phyloP scores from a whole-genome alignment of 2,113 vertebrate genomes.

The Picathartes gymnocephalus region DNA sequence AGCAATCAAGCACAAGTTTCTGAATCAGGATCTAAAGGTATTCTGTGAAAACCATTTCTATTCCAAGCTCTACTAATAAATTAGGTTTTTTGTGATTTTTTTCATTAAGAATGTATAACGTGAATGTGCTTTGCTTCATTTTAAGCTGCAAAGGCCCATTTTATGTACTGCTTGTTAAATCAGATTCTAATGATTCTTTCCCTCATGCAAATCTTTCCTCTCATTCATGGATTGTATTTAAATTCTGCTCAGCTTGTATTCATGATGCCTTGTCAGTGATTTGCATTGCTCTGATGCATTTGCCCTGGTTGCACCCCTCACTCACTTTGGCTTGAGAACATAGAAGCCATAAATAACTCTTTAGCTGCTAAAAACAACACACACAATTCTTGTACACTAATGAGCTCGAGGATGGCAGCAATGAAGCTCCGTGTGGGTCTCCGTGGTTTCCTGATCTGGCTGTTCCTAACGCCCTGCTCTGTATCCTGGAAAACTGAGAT shows the following conservation, averaged over 20 bases:
- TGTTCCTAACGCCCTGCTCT: background rate
- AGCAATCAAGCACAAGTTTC: slow-evolving; percentile 61
- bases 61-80: slow-evolving; percentile 54
- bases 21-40: slow-evolving; percentile 59
- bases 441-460: background rate
- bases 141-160: slow-evolving; percentile 60
- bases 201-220: slow-evolving; percentile 67
- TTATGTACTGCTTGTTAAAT: slow-evolving; percentile 66
- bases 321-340: slow-evolving; percentile 69
- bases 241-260: slow-evolving; percentile 68
- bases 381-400: slow-evolving; percentile 60
- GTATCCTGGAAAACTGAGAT: background rate
- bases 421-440: slow-evolving; percentile 39
- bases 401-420: slow-evolving; percentile 57
- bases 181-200: slow-evolving; percentile 69
- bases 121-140: slow-evolving; percentile 60
- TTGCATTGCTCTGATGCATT: slow-evolving; percentile 65
- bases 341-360: slow-evolving; percentile 63
- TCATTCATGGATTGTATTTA: slow-evolving; percentile 70
- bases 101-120: slow-evolving; percentile 32
- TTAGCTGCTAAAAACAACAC: slow-evolving; percentile 63
- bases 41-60: slow-evolving; percentile 57
- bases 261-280: slow-evolving; percentile 66
- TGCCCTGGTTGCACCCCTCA: slow-evolving; percentile 66
- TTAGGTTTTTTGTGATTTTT: slow-evolving; percentile 48